These are phyloP conservation scores for Osmoderma eremita DNA, from an alignment of 2,888 invertebrate species.

Conservation along the genomic window DNA sequence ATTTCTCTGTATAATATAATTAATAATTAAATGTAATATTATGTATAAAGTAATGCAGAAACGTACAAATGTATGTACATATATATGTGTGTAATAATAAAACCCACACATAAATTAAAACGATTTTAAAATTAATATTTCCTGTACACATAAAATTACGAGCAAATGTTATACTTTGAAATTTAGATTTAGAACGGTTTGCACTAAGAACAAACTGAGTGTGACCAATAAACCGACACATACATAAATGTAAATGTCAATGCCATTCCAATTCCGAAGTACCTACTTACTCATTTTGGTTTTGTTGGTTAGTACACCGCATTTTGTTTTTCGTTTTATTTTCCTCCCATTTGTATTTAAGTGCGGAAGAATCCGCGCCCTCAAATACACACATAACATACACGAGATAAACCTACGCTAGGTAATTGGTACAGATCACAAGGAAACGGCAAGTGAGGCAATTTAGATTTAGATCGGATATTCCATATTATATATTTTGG, in stretches of 20 bases:
- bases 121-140: slow-evolving; percentile 39
- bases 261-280: slow-evolving; percentile 28
- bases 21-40: slow-evolving; percentile 30
- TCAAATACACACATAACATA: neutral
- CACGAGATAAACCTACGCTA: slow-evolving; percentile 15
- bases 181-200: slow-evolving; percentile 34
- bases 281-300: neutral
- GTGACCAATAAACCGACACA: slow-evolving; percentile 35
- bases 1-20: too few species aligned
- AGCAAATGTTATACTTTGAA: slow-evolving; percentile 35
- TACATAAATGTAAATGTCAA: slow-evolving; percentile 38
- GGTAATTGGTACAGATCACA: slow-evolving; percentile 13
- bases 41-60: slow-evolving; percentile 5
- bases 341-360: neutral
- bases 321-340: slow-evolving; percentile 18
- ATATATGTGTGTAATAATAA: neutral
- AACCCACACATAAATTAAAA: slow-evolving; percentile 34
- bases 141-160: slow-evolving; percentile 39
- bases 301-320: neutral
- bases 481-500: slow-evolving; percentile 16
- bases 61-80: slow-evolving; percentile 3
- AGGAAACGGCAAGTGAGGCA: slow-evolving; percentile 8
- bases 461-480: slow-evolving; percentile 13
- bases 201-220: slow-evolving; percentile 26
- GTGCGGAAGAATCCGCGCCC: neutral